Base-by-base conservation (phyloP, 2,797 vertebrate species). In the Sebastes cheni region DNA sequence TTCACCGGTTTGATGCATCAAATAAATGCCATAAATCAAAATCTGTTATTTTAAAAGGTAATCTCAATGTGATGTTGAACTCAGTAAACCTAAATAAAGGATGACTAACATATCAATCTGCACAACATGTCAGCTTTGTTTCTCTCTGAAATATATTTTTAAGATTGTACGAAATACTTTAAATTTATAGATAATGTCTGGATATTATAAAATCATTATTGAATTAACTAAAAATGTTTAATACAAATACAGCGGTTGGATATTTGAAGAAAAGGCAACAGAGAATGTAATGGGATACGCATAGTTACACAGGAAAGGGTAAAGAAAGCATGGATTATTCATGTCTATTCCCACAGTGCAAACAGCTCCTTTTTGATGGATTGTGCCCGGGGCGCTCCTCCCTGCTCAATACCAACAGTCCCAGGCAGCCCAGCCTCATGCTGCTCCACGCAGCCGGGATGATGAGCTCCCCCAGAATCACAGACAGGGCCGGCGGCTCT, bases 271-370 rank as follows among this genome's bases (percentile, higher is more conserved):
- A 87, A 85, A 79, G 64, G 73, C 83, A 82, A 62, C 54, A 42
- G 68, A 85, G 81, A 87, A 75, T 71, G 81, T 84, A 85, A 91
- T 83, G 64, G 70, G 80, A 88, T 81, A 85, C 14, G 18, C 81
- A 77, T 30, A 85, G 88, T 78, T 88, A 77, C 81, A 90, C 75
- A 80, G 84, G 74, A 84, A 88, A 90, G 92, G 77, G 88, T 90
- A 93, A 92, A 93, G 91, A 89, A 86, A 91, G 79, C 94, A 96
- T 96, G 91, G 93, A 95, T 96, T 95, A 96, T 96, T 96, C 93
- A 96, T 95, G 93, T 77, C 84, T 92, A 91, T 95, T 93, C 93
- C 91, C 93, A 91, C 86, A 93, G 89, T 93, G 89, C 85, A 91
- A 93, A 91, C 90, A 88, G 83, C 88, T 93, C 85, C 85, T 84